phyloP scores from a whole-genome alignment of 2,797 vertebrate genomes.

The Margarornis squamiger region DNA sequence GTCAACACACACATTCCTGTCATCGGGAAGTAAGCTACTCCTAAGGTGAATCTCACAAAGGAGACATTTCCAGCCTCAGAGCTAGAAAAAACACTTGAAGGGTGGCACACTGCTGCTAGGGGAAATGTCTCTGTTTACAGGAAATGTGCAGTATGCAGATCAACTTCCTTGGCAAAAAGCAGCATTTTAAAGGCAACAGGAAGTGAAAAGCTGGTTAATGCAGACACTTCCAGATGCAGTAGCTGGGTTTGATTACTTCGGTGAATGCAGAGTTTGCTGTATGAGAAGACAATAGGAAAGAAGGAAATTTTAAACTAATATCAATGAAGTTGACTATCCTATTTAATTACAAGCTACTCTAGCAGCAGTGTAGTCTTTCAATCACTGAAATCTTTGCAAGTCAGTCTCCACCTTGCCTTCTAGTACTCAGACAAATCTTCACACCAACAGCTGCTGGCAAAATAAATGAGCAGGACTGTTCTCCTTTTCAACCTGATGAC shows the following conservation, averaged over 20 bases:
- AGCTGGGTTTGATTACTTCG: neutral
- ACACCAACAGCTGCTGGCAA: neutral
- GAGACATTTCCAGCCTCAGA: conserved; percentile 20
- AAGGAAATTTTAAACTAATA: neutral
- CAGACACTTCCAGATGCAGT: neutral
- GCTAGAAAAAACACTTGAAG: neutral
- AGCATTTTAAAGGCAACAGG: conserved; percentile 36
- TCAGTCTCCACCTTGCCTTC: neutral
- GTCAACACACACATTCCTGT: neutral
- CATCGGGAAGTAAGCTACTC: conserved; percentile 32
- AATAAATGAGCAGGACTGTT: neutral
- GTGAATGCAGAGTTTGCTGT: neutral
- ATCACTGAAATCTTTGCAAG: neutral
- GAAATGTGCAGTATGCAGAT: neutral
- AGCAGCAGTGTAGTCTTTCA: neutral
- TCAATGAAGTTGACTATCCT: neutral
- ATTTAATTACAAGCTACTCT: neutral
- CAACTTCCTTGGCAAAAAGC: conserved; percentile 2
- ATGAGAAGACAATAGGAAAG: neutral
- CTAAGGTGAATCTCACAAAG: neutral
- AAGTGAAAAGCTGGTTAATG: neutral
- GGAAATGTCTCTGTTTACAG: conserved; percentile 5
- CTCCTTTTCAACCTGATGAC: neutral
- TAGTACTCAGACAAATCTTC: neutral
- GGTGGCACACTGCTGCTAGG: neutral